These are phyloP conservation scores for Alloscopus bannaensis DNA, from an alignment of 2,888 invertebrate genomes.

Conservation along the genomic window DNA sequence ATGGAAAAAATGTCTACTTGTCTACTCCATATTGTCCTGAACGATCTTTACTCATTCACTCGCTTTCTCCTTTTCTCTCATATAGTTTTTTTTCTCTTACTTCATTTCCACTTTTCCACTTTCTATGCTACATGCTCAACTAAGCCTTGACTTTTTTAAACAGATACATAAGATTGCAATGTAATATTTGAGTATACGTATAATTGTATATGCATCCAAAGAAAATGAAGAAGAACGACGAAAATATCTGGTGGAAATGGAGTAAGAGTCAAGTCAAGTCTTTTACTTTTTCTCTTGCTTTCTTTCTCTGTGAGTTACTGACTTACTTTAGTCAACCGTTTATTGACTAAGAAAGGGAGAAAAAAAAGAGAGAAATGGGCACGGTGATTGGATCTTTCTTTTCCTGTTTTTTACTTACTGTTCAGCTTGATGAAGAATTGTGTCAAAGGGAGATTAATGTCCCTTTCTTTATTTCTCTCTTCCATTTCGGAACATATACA, in stretches of 20 bases:
- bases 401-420: conserved; percentile 43
- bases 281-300: no score
- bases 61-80: neutral
- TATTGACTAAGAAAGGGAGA: conserved; percentile 14
- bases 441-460: conserved; percentile 72
- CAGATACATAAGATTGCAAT: no score
- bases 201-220: no score
- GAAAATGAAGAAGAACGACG: conserved; percentile 16
- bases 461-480: conserved; percentile 44
- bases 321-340: conserved; percentile 49
- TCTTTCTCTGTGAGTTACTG: conserved; percentile 41
- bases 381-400: conserved; percentile 58
- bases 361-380: conserved; percentile 47
- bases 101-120: conserved; percentile 27
- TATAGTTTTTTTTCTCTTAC: conserved; percentile 4
- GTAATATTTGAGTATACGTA: no score
- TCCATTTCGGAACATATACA: conserved; percentile 3
- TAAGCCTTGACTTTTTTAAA: no score
- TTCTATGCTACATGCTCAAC: no score
- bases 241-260: conserved; percentile 31
- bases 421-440: conserved; percentile 70
- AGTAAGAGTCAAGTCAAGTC: conserved; percentile 29
- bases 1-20: conserved; percentile 43
- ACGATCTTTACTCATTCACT: conserved; percentile 42
- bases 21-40: conserved; percentile 54